Conservation (phyloP, 2,113 vertebrate genomes). For the Labeo rohita region DNA sequence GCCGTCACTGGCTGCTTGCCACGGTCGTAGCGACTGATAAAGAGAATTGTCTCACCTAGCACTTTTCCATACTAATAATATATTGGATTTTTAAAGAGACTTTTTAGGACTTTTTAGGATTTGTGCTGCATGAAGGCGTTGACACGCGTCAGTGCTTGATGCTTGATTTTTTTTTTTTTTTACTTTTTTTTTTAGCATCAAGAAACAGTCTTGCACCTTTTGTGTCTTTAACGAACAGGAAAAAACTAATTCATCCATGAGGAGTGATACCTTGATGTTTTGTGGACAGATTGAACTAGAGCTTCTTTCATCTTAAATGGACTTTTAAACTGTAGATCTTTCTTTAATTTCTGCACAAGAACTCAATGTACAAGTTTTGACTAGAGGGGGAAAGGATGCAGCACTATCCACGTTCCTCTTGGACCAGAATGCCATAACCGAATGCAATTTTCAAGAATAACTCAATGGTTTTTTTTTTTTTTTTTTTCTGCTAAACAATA, state of each 20-base stretch:
- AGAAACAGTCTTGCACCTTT: constrained; percentile 68
- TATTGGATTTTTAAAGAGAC: constrained; percentile 57
- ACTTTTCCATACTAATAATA: constrained; percentile 76
- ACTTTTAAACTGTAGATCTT: constrained; percentile 12
- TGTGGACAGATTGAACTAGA: neutral
- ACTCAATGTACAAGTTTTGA: neutral
- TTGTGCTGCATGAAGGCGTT: constrained; percentile 47
- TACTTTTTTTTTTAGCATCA: constrained; percentile 64
- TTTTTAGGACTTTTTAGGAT: constrained; percentile 40
- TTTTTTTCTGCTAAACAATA: neutral
- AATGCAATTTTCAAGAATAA: constrained; percentile 6
- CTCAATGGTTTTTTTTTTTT: neutral
- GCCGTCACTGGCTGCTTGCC: neutral
- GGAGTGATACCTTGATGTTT: neutral
- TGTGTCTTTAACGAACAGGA: constrained; percentile 44
- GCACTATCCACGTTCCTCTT: constrained; percentile 70
- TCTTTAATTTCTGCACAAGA: neutral
- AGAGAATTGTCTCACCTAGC: constrained; percentile 68
- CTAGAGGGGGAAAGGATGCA: constrained; percentile 60
- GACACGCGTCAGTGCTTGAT: constrained; percentile 47
- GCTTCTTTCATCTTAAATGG: neutral
- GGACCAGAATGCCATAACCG: constrained; percentile 9
- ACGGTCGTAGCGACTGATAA: constrained; percentile 14
- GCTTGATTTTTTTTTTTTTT: constrained; percentile 37
- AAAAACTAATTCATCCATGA: neutral